Evolutionary conservation across 1,140 invertebrate genomes (phyloP), one percentile per base, ranked within the genome.

Genomic region (Lepidotrigona ventralis): DNA sequence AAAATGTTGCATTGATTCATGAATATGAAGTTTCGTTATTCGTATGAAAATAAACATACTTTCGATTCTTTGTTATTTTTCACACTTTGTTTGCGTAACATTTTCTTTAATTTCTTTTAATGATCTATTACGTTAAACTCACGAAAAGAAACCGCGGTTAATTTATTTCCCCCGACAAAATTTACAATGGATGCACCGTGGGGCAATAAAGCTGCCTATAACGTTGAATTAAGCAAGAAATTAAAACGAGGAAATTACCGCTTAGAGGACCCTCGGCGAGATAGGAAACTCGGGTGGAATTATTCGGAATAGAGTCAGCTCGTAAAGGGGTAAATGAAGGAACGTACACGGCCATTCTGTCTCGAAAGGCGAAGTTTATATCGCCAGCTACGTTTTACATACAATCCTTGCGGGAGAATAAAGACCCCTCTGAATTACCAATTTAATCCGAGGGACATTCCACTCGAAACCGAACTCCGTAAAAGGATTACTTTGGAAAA

Each of bases 401-500:
- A 84, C 79, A 80, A 71, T 87, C 56, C 83, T 87, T 39, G 81
- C 69, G 63, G 46, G 33, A 3, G 53, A 72, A 76, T 71, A 79
- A 79, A 72, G 81, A 83, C 90, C 84, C 83, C 85, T 79, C 83
- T 83, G 89, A 93, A 92, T 92, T 90, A 92, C 88, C 91, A 85
- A 93, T 93, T 85, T 86, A 80, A 85, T 82, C 81, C 66, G 66
- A 83, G 89, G 81, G 63, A 56, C 51, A 53, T 29, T 14, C 63
- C 54, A 51, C 73, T 4, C 15, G 0, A 21, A 64, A 64, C 14
- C 56, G 46, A 54, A 73, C 8, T 60, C 26, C 39, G 8, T 26
- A 26, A 0, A 46, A 19, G 19, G 3, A 8, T 56, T 68, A 1
- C 29, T 8, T n/a, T 14, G 2, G 19, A 68, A 46, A 73, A 83